Evolutionary conservation across 2,888 invertebrate genomes (phyloP).

Genomic region (Nymphalis urticae): DNA sequence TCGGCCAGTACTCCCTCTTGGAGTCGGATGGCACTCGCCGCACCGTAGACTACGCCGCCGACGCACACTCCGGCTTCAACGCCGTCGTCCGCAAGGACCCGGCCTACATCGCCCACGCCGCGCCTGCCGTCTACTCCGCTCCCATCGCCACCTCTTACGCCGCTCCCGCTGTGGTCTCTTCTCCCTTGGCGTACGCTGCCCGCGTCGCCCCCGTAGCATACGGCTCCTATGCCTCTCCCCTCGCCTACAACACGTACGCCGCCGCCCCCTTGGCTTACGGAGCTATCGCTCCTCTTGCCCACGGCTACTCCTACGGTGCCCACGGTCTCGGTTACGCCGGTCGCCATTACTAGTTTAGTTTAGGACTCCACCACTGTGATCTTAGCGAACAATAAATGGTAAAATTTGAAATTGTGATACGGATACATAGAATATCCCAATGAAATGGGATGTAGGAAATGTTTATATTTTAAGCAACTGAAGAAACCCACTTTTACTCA

Average conservation of each 20-base stretch:
- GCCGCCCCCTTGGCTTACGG: slow-evolving; percentile 39
- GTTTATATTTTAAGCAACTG: slow-evolving; percentile 24
- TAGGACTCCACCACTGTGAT: slow-evolving; percentile 27
- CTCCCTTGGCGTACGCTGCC: slow-evolving; percentile 40
- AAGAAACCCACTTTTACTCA: slow-evolving; percentile 27
- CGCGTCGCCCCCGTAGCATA: slow-evolving; percentile 29
- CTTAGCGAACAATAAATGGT: slow-evolving; percentile 16
- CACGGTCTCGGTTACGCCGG: slow-evolving; percentile 41
- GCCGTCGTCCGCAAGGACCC: slow-evolving; percentile 77
- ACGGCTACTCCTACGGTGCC: slow-evolving; percentile 37
- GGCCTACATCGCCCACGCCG: slow-evolving; percentile 49
- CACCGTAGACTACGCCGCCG: slow-evolving; percentile 79
- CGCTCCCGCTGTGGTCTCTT: slow-evolving; percentile 43
- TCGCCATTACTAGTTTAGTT: slow-evolving; percentile 29
- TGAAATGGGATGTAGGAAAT: slow-evolving; percentile 8
- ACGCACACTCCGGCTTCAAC: slow-evolving; percentile 76
- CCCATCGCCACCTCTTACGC: slow-evolving; percentile 80
- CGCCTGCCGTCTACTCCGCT: slow-evolving; percentile 43
- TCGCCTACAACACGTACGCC: slow-evolving; percentile 36
- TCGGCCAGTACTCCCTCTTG: slow-evolving; percentile 74
- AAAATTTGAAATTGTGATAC: slow-evolving; percentile 6
- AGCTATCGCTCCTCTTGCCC: slow-evolving; percentile 41
- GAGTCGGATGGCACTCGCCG: slow-evolving; percentile 78
- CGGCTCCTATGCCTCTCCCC: slow-evolving; percentile 25
- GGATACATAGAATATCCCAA: not conserved